A percentile compares a stretch with the other conserved stretches of the same genome.
These are phyloP conservation scores for Bombycilla garrulus DNA, from an alignment of 2,113 vertebrate species.

Conservation along the genomic window DNA sequence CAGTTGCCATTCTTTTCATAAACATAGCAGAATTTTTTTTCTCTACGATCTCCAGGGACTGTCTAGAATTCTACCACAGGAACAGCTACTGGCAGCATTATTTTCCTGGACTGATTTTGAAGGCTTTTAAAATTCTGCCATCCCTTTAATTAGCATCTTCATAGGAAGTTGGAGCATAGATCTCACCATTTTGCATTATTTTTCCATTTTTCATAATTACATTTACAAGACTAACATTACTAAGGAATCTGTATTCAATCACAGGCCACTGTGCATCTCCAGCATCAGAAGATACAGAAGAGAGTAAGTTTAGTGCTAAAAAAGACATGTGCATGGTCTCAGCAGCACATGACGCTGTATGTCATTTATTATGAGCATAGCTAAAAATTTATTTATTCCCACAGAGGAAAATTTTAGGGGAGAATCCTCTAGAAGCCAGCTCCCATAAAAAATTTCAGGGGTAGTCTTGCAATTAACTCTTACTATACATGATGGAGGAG, in stretches of 20 bases:
- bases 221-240: background rate
- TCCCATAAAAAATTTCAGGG: background rate
- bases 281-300: background rate
- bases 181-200: background rate
- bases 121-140: background rate
- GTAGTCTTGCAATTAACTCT: background rate
- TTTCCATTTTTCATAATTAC: background rate
- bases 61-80: background rate
- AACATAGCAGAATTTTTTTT: background rate
- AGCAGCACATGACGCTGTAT: background rate
- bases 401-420: background rate
- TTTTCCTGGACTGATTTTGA: constrained; percentile 11
- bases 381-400: background rate
- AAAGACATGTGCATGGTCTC: background rate
- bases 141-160: constrained; percentile 19
- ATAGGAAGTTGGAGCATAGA: background rate
- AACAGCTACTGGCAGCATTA: background rate
- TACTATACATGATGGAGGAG: background rate
- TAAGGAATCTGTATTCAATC: background rate
- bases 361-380: background rate
- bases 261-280: background rate
- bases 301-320: background rate
- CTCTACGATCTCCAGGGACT: background rate
- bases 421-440: background rate
- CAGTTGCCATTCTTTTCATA: background rate